Percentiles rank a stretch among this genome's conserved stretches.
These are phyloP conservation scores for Channa striata DNA, from an alignment of 2,797 vertebrate species.

Conservation along the genomic window DNA sequence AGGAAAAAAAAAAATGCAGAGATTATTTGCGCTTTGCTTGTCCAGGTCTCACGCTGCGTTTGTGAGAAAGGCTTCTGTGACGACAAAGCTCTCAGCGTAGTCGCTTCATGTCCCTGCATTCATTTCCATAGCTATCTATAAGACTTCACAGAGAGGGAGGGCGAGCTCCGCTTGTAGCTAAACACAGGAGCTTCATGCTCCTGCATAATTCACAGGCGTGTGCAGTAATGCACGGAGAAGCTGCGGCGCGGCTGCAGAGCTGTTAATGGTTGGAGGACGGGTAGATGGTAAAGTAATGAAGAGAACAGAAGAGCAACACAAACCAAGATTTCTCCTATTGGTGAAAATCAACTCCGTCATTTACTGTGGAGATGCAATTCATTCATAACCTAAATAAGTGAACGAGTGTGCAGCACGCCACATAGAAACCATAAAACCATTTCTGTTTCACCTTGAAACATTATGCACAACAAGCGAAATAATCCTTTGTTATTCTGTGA, in stretches of 20 bases:
- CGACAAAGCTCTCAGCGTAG: slow-evolving; percentile 28
- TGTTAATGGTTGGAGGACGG: slow-evolving; percentile 35
- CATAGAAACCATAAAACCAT: background rate
- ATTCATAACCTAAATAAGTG: slow-evolving; percentile 15
- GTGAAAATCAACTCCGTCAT: slow-evolving; percentile 12
- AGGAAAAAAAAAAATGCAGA: slow-evolving; percentile 29
- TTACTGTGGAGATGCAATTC: slow-evolving; percentile 4
- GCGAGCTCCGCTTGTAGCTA: slow-evolving; percentile 28
- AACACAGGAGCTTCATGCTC: slow-evolving; percentile 67
- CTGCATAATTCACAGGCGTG: slow-evolving; percentile 63
- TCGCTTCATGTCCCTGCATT: slow-evolving; percentile 67
- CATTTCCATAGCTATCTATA: slow-evolving; percentile 56
- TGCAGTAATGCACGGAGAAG: slow-evolving; percentile 53
- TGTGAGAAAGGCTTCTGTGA: slow-evolving; percentile 31
- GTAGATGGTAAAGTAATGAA: slow-evolving; percentile 25
- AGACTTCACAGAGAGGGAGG: slow-evolving; percentile 42
- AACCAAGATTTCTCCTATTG: slow-evolving; percentile 6
- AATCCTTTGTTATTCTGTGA: too few relatives aligned
- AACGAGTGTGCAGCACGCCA: background rate
- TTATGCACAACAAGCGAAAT: too few relatives aligned
- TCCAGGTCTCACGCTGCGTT: slow-evolving; percentile 46
- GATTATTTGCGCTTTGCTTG: slow-evolving; percentile 49
- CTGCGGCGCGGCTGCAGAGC: slow-evolving; percentile 38
- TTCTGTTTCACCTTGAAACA: too few relatives aligned
- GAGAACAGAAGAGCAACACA: background rate